Conservation (phyloP, 2,113 vertebrate genomes). For the Myocastor coypus region DNA sequence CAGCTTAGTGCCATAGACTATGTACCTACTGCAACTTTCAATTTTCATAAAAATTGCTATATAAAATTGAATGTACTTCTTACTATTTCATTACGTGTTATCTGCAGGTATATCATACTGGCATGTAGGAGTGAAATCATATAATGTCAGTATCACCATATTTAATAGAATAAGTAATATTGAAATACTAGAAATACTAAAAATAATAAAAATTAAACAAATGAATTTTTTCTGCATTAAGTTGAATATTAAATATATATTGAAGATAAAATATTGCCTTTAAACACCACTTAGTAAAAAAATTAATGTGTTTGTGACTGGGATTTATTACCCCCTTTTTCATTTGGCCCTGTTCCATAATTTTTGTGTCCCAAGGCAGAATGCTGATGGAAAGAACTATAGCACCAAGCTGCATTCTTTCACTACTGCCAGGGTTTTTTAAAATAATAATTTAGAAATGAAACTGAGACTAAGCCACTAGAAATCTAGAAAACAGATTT, state of each 20-base stretch:
- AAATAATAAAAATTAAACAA: slow-evolving; percentile 41
- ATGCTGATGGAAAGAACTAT: slow-evolving; percentile 47
- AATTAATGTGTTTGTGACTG: slow-evolving; percentile 43
- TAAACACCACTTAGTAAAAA: slow-evolving; percentile 53
- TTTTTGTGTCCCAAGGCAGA: slow-evolving; percentile 49
- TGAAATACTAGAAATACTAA: background rate
- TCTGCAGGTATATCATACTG: background rate
- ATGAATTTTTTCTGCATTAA: slow-evolving; percentile 7
- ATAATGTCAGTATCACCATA: slow-evolving; percentile 3
- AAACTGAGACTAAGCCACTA: slow-evolving; percentile 28
- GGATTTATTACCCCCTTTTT: slow-evolving; percentile 50
- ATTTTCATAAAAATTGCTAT: background rate
- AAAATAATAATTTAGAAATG: slow-evolving; percentile 54
- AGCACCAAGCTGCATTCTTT: slow-evolving; percentile 42
- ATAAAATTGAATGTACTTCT: slow-evolving; percentile 36
- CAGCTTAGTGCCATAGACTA: slow-evolving; percentile 42
- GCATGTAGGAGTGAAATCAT: slow-evolving; percentile 8
- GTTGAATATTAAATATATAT: slow-evolving; percentile 30
- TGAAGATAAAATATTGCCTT: slow-evolving; percentile 61
- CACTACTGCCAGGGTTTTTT: slow-evolving; percentile 50
- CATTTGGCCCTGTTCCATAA: background rate
- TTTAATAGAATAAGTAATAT: slow-evolving; percentile 18
- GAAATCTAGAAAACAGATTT: slow-evolving; percentile 58
- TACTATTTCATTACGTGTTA: slow-evolving; percentile 15
- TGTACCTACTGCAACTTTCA: slow-evolving; percentile 25